A percentile compares a stretch with the other conserved stretches of the same genome.
Evolutionary conservation across 2,888 invertebrate genomes (phyloP).

Genomic region (Zaprionus lineosus): DNA sequence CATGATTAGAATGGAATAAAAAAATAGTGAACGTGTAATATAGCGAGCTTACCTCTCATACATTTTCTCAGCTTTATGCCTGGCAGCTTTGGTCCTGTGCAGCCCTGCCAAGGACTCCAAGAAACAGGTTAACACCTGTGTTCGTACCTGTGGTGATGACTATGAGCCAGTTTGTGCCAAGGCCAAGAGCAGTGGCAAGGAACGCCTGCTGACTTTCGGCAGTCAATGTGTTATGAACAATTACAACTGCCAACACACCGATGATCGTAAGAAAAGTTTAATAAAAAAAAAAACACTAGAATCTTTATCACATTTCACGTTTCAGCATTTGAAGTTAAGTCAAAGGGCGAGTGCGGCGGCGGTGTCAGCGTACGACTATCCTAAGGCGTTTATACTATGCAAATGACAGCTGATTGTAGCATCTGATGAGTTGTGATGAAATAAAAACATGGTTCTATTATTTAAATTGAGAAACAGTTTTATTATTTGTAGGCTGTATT

Average conservation of each 20-base stretch:
- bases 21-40: not conserved
- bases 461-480: conserved; percentile 44
- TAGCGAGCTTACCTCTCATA: too few relatives aligned
- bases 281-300: too few relatives aligned
- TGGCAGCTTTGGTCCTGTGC: conserved; percentile 65
- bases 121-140: conserved; percentile 64
- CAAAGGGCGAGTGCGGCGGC: conserved; percentile 80
- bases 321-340: conserved; percentile 75
- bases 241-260: conserved; percentile 81
- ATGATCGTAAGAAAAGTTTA: conserved; percentile 69
- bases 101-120: conserved; percentile 75
- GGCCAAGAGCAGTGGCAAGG: conserved; percentile 76
- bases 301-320: not conserved
- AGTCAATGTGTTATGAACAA: conserved; percentile 80
- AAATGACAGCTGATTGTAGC: not conserved
- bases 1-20: too few relatives aligned
- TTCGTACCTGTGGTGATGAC: conserved; percentile 59
- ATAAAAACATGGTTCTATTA: conserved; percentile 5
- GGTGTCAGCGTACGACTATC: conserved; percentile 81
- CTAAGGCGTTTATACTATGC: conserved; percentile 40
- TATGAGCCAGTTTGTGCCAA: conserved; percentile 80
- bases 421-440: not conserved
- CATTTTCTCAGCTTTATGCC: conserved; percentile 76
- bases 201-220: conserved; percentile 80
- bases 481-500: conserved; percentile 24